These are phyloP conservation scores for Lochmaea capreae DNA, from an alignment of 2,888 invertebrate species.

Conservation along the genomic window DNA sequence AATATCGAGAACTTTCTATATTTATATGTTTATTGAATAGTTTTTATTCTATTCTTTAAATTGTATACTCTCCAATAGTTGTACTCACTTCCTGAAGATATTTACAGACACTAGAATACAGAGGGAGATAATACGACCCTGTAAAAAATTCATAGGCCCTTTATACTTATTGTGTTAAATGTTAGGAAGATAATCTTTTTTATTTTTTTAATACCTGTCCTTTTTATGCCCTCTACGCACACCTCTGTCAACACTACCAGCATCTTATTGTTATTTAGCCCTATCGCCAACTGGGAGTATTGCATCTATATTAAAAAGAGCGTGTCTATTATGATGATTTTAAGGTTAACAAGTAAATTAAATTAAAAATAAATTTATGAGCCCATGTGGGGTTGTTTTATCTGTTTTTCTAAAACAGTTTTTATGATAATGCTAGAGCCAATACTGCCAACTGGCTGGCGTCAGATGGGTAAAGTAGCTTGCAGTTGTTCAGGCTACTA, in stretches of 20 bases:
- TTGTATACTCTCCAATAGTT: too few species aligned
- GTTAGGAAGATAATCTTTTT: too few species aligned
- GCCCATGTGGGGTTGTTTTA: not conserved
- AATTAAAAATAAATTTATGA: conserved; percentile 10
- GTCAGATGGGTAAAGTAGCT: not conserved
- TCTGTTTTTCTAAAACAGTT: not conserved
- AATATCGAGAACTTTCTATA: too few species aligned
- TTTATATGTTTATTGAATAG: too few species aligned
- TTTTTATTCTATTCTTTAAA: too few species aligned
- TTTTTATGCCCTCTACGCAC: not conserved
- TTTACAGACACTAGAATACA: too few species aligned
- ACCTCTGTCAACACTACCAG: not conserved
- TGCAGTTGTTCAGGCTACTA: not conserved
- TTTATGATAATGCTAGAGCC: not conserved
- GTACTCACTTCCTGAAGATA: too few species aligned
- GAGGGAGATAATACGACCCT: too few species aligned
- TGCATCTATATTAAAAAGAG: conserved; percentile 33
- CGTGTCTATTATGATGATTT: conserved; percentile 27
- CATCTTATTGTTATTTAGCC: not conserved
- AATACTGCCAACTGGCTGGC: not conserved
- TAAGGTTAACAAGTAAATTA: conserved; percentile 32
- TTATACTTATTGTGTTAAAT: not conserved
- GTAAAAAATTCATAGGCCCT: too few species aligned
- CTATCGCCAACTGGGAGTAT: conserved; percentile 37
- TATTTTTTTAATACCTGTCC: not conserved